Evolutionary conservation across 53 echinoderm and acorn worm genomes (phyloP), one percentile per base, ranked within the genome.

Genomic region (Stichopus horrens): DNA sequence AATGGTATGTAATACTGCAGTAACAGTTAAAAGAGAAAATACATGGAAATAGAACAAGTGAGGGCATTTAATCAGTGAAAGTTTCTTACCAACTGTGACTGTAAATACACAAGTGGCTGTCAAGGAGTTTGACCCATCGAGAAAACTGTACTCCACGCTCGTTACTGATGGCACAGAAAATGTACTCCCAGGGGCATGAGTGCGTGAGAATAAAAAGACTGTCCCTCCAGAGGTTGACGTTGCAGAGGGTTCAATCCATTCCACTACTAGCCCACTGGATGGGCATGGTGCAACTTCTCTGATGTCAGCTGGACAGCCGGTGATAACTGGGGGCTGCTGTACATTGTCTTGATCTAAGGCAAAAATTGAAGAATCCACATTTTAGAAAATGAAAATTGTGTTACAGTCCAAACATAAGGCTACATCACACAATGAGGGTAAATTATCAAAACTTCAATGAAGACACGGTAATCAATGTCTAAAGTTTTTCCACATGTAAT

Each of bases 251-350:
- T 22, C 54, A 5, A 60, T 13, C 90, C 90, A 92, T 7, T 8
- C 56, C 37, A 91, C 57, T 23, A 66, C 74, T 55, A 80, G 37
- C 5, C 88, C 79, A 14, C 88, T 5, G 9, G 16, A 6, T 4
- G 83, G 76, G 37, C 89, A 86, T n/a, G 84, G 76, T 8, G 73
- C 92, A 53, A 57, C 63, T 79, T 77, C 54, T 18, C 58, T 19
- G 51, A 90, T 86, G 77, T 90, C 78, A 57, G 16, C 37, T 0
- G 92, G 92, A 73, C 92, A 92, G 37, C 76, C 85, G 37, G 74
- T 59, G 73, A 92, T 51, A 23, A 16, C 23, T 77, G 77, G 77
- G 14, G 37, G 77, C 37, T 22, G 77, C 14, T 16, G 4, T 59
- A 4, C 59, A 71, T 71, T 59, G 11, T 59, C 59, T 59, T 4